Evolutionary conservation across 2,113 vertebrate species (phyloP), one percentile per base, ranked within the genome.

Genomic region (Sebastes schlegelii): DNA sequence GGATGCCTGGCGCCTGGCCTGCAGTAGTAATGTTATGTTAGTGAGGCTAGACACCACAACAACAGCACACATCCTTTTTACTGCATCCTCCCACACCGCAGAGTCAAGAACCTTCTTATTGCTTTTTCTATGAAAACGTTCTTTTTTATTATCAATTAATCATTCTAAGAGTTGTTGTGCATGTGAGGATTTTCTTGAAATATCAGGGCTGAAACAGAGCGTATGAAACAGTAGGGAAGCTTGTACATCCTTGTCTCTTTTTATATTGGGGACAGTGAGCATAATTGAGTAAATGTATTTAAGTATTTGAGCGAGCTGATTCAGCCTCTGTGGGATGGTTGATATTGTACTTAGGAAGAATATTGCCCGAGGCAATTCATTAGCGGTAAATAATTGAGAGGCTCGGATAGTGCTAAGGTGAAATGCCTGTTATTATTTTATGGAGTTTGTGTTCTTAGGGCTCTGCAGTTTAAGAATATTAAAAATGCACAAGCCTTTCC

Each of bases 301-400:
- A 91, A 94, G 91, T 89, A 90, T 92, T 90, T 86, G 76, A 92
- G 90, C 70, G 78, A 85, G 90, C 88, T 82, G 83, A 93, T 93
- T 92, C 84, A 78, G 90, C 80, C 91, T 93, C 91, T 67, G 74
- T 92, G 87, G 93, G 88, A 91, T 86, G 89, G 90, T 90, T 92
- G 89, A 93, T 91, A 88, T 90, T 92, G 90, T 91, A 87, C 83
- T 91, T 88, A 82, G 51, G 77, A 85, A 86, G 85, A 92, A 91
- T 90, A 86, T 88, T 86, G 89, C 94, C 82, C 10, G 1, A 69
- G 91, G 94, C 93, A 78, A 87, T 95, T 95, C 94, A 94, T 94
- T 94, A 94, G 92, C 72, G 80, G 89, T 95, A 93, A 94, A 95
- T 95, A 95, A 95, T 95, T 95, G 90, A 94, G 88, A 82, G 81